phyloP scores from a whole-genome alignment of 2,888 invertebrate species.

The Drosophila acutilabella region DNA sequence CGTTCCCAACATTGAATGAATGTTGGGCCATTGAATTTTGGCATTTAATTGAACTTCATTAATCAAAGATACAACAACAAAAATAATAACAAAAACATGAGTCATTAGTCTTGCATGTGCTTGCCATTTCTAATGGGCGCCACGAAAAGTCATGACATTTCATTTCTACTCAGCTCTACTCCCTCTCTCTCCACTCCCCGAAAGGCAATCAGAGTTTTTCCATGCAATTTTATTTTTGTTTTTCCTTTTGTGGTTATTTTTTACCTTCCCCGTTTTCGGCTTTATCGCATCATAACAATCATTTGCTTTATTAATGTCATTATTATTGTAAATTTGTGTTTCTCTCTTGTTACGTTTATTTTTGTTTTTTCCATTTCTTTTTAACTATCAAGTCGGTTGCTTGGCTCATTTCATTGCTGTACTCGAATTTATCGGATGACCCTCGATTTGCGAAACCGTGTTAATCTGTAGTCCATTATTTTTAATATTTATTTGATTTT shows the following conservation, averaged over 20 bases:
- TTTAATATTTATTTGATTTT: conserved; percentile 29
- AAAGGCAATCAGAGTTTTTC: conserved; percentile 64
- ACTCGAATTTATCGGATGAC: conserved; percentile 34
- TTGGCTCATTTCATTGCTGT: conserved; percentile 18
- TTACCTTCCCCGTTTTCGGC: conserved; percentile 25
- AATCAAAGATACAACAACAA: conserved; percentile 56
- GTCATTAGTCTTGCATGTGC: conserved; percentile 52
- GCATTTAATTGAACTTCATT: conserved; percentile 72
- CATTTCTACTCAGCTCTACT: conserved; percentile 15
- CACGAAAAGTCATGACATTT: conserved; percentile 65
- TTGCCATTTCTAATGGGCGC: conserved; percentile 60
- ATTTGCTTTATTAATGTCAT: conserved; percentile 76
- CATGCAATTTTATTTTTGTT: conserved; percentile 46
- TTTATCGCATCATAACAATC: conserved; percentile 72
- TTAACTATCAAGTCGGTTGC: conserved; percentile 63
- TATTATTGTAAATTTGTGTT: conserved; percentile 65
- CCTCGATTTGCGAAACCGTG: conserved; percentile 40
- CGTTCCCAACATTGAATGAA: conserved; percentile 26
- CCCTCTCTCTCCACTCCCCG: conserved; percentile 1
- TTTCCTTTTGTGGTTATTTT: conserved; percentile 5
- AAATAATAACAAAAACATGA: conserved; percentile 24
- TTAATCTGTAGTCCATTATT: conserved; percentile 37
- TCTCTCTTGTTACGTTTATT: not conserved
- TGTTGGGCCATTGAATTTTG: conserved; percentile 35
- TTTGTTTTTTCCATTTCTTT: conserved; percentile 11